These are phyloP conservation scores for Zophobas atratus DNA, from an alignment of 1,140 invertebrate species.

Conservation along the genomic window DNA sequence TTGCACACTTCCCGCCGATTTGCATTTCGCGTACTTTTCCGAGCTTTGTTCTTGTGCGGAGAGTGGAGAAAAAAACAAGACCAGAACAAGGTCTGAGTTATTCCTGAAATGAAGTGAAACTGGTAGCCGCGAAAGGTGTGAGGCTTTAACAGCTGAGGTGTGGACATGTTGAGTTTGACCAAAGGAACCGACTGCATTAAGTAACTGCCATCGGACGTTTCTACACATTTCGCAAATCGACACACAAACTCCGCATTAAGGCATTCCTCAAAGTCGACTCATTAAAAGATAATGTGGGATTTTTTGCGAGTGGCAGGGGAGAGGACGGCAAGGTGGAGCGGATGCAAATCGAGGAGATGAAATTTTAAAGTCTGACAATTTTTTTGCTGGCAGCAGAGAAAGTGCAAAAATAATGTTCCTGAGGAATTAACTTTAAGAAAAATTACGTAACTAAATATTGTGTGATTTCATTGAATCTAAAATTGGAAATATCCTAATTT, in stretches of 20 bases:
- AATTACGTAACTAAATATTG: no score
- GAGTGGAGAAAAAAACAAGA: slow-evolving; percentile 4
- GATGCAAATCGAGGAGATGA: no score
- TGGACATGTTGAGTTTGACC: slow-evolving; percentile 61
- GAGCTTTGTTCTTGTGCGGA: slow-evolving; percentile 35
- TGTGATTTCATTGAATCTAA: no score
- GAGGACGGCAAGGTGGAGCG: no score
- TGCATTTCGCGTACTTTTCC: background rate
- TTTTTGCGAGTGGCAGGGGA: background rate
- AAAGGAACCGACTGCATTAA: slow-evolving; percentile 59
- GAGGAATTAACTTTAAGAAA: no score
- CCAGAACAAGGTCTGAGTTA: slow-evolving; percentile 51
- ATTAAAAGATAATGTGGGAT: slow-evolving; percentile 26
- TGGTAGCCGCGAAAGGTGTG: slow-evolving; percentile 63
- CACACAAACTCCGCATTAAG: slow-evolving; percentile 2
- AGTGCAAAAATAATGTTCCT: no score
- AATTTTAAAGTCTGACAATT: no score
- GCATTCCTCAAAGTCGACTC: slow-evolving; percentile 29
- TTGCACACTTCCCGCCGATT: background rate
- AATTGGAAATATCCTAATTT: no score
- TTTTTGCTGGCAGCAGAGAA: no score
- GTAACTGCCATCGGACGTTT: slow-evolving; percentile 31
- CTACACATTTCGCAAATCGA: slow-evolving; percentile 27
- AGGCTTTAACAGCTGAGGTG: slow-evolving; percentile 63
- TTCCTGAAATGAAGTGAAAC: slow-evolving; percentile 63